A percentile compares a stretch with the other conserved stretches of the same genome.
phyloP scores from a whole-genome alignment of 2,113 vertebrate species.

The Microcebus jonahi region DNA sequence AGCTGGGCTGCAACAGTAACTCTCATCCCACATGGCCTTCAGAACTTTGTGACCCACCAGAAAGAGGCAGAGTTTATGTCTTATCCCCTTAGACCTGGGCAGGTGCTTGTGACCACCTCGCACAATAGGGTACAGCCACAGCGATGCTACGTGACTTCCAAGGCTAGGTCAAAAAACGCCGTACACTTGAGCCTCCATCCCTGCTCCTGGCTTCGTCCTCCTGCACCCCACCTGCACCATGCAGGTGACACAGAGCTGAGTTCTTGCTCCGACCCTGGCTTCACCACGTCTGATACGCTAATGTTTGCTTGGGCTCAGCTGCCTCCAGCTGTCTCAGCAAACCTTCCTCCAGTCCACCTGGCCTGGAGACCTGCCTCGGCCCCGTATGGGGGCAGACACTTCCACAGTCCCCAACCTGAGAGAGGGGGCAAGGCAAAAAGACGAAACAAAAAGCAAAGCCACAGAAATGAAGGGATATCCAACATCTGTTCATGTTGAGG shows the following conservation, averaged over 20 bases:
- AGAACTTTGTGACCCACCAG: background rate
- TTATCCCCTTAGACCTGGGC: background rate
- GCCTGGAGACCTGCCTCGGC: background rate
- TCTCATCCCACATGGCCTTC: background rate
- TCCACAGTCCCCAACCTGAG: background rate
- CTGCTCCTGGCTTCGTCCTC: background rate
- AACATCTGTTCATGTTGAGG: background rate
- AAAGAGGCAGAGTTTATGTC: background rate
- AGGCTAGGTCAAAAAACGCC: background rate
- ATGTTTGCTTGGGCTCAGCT: background rate
- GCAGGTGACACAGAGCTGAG: background rate
- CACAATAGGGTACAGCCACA: too few relatives aligned
- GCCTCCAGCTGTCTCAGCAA: background rate
- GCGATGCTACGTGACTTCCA: too few relatives aligned
- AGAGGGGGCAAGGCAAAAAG: background rate
- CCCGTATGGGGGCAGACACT: background rate
- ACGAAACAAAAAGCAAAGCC: too few relatives aligned
- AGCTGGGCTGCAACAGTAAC: background rate
- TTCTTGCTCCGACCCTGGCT: background rate
- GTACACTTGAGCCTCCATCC: background rate
- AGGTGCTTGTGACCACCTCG: background rate
- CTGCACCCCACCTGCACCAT: background rate
- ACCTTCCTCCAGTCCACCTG: background rate
- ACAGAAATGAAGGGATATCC: background rate
- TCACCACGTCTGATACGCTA: background rate